Evolutionary conservation across 2,888 invertebrate genomes (phyloP), one percentile per base, ranked within the genome.

Genomic region (Drosophila recens): DNA sequence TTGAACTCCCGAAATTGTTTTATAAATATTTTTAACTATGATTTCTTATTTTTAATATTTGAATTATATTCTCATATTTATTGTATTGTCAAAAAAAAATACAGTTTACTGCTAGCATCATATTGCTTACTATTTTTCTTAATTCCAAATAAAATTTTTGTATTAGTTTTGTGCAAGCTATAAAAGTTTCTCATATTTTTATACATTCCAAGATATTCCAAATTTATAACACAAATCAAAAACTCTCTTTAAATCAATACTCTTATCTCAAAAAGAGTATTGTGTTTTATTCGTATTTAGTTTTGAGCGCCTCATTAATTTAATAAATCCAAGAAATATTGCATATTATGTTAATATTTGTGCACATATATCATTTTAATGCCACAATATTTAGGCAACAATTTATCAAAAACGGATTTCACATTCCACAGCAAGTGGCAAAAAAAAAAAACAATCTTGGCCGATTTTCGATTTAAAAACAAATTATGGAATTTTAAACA

Each of bases 341-440:
- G 67, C 71, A 72, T 79, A 72, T 68, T 72, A 77, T 76, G 67
- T 57, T 68, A 80, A 78, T 75, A 65, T 4, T 6, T 15, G 10
- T 4, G 30, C 30, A 30, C 30, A 64, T 64, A 57, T 38, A 54
- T 67, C 63, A 67, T 66, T 66, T 69, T 65, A 73, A 71, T 71
- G 53, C 70, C 57, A 20, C 10, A 63, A 57, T 52, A 46, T 62
- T 52, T 17, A 42, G 45, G 40, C 27, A 40, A 36, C 33, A 62
- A 69, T 73, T 67, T 51, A 63, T 67, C 56, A 63, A 33, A 63
- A 34, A 48, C 51, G 10, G 59, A 42, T 62, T 73, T 42, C 15
- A 48, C 42, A 69, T 66, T 66, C 72, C 52, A 72, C 40, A 72
- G 72, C 72, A 71, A 64, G 72, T 72, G 36, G 51, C 40, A 20